These are phyloP conservation scores for Sebastes oblongus DNA, from an alignment of 2,797 vertebrate species.

Conservation along the genomic window DNA sequence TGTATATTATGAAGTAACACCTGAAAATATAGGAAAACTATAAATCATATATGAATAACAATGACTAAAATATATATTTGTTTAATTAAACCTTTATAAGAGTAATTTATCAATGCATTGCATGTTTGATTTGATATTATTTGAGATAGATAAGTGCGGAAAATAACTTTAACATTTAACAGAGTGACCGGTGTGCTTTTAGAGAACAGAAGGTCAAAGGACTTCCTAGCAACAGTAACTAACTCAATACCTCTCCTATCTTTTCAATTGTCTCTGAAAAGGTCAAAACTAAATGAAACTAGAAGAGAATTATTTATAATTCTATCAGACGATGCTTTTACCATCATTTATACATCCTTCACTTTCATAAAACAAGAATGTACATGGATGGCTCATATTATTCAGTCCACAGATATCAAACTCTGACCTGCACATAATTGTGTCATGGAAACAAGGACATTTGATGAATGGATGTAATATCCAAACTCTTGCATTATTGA, in stretches of 20 bases:
- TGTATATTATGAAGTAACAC: not conserved
- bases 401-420: conserved; percentile 26
- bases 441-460: conserved; percentile 41
- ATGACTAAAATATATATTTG: not conserved
- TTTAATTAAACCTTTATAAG: not conserved
- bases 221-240: not conserved
- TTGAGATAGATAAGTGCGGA: not conserved
- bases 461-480: conserved; percentile 65
- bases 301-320: not conserved
- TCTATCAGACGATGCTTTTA: not conserved
- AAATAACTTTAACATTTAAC: conserved; percentile 7
- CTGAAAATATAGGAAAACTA: not conserved
- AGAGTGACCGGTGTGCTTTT: not conserved
- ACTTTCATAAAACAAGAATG: not conserved
- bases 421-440: not conserved
- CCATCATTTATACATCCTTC: not conserved
- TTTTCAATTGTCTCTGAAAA: conserved; percentile 3
- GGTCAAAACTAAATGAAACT: conserved; percentile 24
- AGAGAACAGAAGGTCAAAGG: not conserved
- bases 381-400: not conserved
- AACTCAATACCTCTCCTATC: not conserved
- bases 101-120: not conserved
- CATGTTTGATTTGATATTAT: not conserved
- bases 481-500: conserved; percentile 60
- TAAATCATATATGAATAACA: not conserved